Evolutionary conservation across 2,797 vertebrate genomes (phyloP), one percentile per base, ranked within the genome.

Genomic region (Acipenser ruthenus): DNA sequence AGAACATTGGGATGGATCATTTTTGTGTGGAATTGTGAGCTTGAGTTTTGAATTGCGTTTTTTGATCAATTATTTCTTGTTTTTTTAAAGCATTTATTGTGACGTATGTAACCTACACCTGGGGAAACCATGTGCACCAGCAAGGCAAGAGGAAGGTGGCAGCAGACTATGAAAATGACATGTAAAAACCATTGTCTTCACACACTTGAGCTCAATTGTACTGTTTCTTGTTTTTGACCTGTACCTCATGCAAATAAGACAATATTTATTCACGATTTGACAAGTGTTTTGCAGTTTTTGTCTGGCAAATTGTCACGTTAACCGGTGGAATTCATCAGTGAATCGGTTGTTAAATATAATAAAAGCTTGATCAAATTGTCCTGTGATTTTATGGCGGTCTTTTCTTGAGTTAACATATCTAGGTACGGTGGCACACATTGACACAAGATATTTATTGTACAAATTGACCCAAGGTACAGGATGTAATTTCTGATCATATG

Each of bases 61-160:
- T 66, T 60, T 37, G 7, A 55, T 55, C 6, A 55, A n/a, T 55
- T 55, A 55, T 15, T 66, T 65, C 0, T 70, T 68, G 70, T 68
- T 13, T 53, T 23, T 75, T 84, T 80, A 49, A 84, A 99, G 96
- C 93, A 3, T 90, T 98, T 68, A 4, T 78, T 50, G 0, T 65
- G 0, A 74, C 74, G 73, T 97, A 95, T 62, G 48, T 95, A 10
- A 55, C 89, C 6, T 98, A 97, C 76, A 87, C 77, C 9, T 98
- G 96, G 96, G 95, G 90, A 1, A 95, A 58, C 4, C 60, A 77
- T 8, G 88, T 89, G 69, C 83, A 92, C 3, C 58, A 88, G 74
- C 80, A 87, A 50, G 64, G 82, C 72, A 94, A 92, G 82, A 95
- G 78, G 83, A 99, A 99, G 89, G 89, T 89, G 68, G 75, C 77